Conservation (phyloP, 2,888 invertebrate genomes). For the Anticlea derivata region DNA sequence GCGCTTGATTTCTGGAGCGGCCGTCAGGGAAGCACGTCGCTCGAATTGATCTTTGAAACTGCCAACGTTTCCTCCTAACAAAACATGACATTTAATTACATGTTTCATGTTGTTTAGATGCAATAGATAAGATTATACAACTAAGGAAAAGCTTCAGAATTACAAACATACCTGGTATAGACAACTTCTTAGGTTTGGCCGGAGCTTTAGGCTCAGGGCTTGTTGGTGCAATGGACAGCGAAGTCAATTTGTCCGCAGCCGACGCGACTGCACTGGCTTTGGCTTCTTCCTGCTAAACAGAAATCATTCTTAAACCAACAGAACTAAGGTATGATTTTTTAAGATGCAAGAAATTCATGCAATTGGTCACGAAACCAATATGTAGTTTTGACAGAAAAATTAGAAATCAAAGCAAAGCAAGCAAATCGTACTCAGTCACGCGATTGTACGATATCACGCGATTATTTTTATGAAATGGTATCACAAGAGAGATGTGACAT, state of each 20-base stretch:
- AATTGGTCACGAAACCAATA: background rate
- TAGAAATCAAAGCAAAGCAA: background rate
- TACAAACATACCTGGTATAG: conserved; percentile 84
- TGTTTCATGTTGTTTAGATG: background rate
- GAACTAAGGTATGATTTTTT: background rate
- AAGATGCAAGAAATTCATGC: too few relatives aligned
- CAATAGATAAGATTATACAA: too few relatives aligned
- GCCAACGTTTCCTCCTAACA: conserved; percentile 89
- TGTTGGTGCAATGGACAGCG: conserved; percentile 58
- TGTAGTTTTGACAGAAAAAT: conserved; percentile 1
- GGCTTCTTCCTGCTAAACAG: conserved; percentile 48
- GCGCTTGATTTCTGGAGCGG: conserved; percentile 72
- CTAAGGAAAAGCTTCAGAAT: too few relatives aligned
- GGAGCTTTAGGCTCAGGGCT: conserved; percentile 49
- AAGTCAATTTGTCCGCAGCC: conserved; percentile 71
- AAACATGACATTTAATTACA: background rate
- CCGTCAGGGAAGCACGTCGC: conserved; percentile 87
- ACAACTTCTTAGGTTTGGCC: conserved; percentile 90
- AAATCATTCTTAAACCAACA: background rate
- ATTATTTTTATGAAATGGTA: background rate
- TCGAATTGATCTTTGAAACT: conserved; percentile 95
- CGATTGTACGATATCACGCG: background rate
- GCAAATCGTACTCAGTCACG: background rate
- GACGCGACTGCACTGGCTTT: conserved; percentile 60
- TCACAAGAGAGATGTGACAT: background rate